Conservation (phyloP, 2,797 vertebrate species). For the Rhabdophis nuchalis region DNA sequence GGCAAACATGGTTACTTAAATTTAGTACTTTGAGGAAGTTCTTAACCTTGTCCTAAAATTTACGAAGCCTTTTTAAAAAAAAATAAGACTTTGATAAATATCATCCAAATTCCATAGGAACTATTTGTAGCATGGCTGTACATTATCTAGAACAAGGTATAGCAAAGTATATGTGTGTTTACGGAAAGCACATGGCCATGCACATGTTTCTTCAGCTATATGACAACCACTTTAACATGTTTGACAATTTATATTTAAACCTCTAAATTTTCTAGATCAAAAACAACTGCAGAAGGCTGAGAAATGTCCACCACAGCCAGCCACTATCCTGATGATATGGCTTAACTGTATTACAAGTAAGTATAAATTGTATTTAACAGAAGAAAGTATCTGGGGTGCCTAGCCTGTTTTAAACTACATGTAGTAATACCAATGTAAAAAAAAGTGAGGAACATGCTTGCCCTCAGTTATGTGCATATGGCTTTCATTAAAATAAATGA, state of each 20-base stretch:
- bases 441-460: constrained; percentile 43
- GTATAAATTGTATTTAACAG: constrained; percentile 23
- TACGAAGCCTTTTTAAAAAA: constrained; percentile 51
- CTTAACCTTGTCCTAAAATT: constrained; percentile 70
- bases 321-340: constrained; percentile 35
- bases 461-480: constrained; percentile 8
- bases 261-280: constrained; percentile 48
- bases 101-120: constrained; percentile 65
- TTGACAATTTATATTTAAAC: constrained; percentile 65
- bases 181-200: constrained; percentile 69
- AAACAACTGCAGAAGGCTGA: constrained; percentile 61
- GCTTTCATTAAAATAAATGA: constrained; percentile 34
- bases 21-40: constrained; percentile 94
- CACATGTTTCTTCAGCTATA: constrained; percentile 32
- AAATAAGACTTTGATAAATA: constrained; percentile 60
- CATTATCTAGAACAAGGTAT: constrained; percentile 67
- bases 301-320: constrained; percentile 51
- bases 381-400: constrained; percentile 42
- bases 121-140: constrained; percentile 63
- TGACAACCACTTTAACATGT: constrained; percentile 63
- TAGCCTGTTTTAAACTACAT: constrained; percentile 45
- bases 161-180: constrained; percentile 51
- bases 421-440: constrained; percentile 42
- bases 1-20: constrained; percentile 84
- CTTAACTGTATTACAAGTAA: constrained; percentile 47